Percentiles rank a stretch among this genome's conserved stretches.
These are phyloP conservation scores for Netelia virgata DNA, from an alignment of 2,888 invertebrate species.

Conservation along the genomic window DNA sequence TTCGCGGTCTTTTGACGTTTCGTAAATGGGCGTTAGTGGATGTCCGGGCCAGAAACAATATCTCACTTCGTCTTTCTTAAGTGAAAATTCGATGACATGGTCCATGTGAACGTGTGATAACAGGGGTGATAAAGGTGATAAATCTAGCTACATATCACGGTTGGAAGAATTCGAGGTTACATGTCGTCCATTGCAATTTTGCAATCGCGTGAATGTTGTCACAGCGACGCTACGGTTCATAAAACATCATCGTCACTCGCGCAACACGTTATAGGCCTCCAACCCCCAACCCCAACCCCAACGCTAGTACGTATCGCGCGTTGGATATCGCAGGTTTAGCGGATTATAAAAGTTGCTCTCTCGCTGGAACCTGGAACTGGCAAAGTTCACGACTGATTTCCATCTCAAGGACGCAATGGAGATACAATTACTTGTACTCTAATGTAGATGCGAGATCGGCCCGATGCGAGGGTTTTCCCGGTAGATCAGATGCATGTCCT, in stretches of 20 bases:
- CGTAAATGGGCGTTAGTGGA: no score
- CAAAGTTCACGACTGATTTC: slow-evolving; percentile 94
- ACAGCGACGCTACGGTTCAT: slow-evolving; percentile 91
- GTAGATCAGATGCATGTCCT: slow-evolving; percentile 98
- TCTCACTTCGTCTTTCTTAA: no score
- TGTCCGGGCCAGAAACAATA: no score
- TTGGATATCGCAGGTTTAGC: slow-evolving; percentile 96
- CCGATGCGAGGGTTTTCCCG: slow-evolving; percentile 96
- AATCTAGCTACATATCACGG: no score
- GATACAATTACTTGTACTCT: slow-evolving; percentile 94
- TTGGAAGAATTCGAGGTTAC: slow-evolving; percentile 98
- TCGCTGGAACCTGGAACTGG: slow-evolving; percentile 93
- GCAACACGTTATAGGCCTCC: slow-evolving; percentile 95
- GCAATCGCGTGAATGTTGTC: slow-evolving; percentile 92
- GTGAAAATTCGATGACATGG: slow-evolving; percentile 87
- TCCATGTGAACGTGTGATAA: slow-evolving; percentile 96
- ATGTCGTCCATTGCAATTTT: slow-evolving; percentile 96
- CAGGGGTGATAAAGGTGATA: no score
- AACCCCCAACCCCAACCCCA: slow-evolving; percentile 97
- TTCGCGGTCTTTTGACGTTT: no score
- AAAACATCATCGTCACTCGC: slow-evolving; percentile 88
- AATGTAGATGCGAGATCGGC: slow-evolving; percentile 97
- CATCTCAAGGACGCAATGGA: slow-evolving; percentile 89
- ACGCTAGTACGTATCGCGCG: slow-evolving; percentile 96
- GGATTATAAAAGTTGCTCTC: slow-evolving; percentile 95